phyloP scores from a whole-genome alignment of 2,888 invertebrate species.

The Pseudeuparius sepicola region DNA sequence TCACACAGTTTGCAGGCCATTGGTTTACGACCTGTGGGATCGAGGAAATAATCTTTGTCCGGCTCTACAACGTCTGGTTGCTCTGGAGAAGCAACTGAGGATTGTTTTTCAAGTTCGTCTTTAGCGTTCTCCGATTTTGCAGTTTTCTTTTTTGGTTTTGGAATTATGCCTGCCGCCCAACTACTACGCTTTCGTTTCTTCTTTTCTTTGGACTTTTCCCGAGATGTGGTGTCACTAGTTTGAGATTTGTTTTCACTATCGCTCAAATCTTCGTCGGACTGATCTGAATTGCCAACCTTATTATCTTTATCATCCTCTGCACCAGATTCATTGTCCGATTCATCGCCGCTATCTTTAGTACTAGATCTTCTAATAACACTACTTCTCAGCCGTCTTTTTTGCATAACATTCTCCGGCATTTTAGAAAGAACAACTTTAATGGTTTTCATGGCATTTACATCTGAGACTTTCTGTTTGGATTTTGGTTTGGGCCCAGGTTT shows the following conservation, averaged over 20 bases:
- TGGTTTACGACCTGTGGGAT: constrained; percentile 19
- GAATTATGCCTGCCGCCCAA: constrained; percentile 33
- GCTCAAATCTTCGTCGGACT: not conserved
- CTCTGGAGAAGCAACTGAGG: too few relatives aligned
- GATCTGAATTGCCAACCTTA: constrained; percentile 4
- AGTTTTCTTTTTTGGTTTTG: constrained; percentile 23
- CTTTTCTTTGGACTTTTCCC: constrained; percentile 31
- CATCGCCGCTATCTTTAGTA: constrained; percentile 1
- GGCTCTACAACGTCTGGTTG: constrained; percentile 24
- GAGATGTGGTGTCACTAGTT: constrained; percentile 14
- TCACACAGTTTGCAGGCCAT: constrained; percentile 50
- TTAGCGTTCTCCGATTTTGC: constrained; percentile 13
- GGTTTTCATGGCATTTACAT: constrained; percentile 24
- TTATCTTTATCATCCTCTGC: constrained; percentile 11
- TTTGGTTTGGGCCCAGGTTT: constrained; percentile 24
- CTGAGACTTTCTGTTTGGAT: constrained; percentile 15
- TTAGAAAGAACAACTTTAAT: constrained; percentile 27
- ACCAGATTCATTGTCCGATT: constrained; percentile 9
- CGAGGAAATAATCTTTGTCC: constrained; percentile 26
- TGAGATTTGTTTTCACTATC: constrained; percentile 6
- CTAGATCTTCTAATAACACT: constrained; percentile 5
- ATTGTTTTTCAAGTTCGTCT: constrained; percentile 1
- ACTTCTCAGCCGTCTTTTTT: constrained; percentile 20
- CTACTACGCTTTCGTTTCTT: constrained; percentile 36
- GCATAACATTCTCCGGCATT: constrained; percentile 25